Conservation (phyloP, 2,113 vertebrate genomes). For the Misgurnus mizolepis region DNA sequence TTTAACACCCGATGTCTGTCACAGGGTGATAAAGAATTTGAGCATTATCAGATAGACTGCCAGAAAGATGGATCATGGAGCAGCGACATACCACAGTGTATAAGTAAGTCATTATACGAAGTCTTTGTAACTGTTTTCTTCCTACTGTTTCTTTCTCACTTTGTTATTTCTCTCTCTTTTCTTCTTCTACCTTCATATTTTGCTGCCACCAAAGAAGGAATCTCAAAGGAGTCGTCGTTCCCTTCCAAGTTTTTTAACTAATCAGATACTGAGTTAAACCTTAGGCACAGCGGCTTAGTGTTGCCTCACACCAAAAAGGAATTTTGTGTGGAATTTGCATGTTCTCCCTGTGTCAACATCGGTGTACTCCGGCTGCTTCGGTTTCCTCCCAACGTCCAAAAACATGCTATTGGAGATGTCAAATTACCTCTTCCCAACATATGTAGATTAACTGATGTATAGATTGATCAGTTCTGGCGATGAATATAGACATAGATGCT, state of each 20-base stretch:
- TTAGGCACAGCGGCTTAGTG: too few species aligned
- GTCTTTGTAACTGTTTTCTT: background rate
- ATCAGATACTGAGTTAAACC: conserved; percentile 46
- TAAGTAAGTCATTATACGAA: conserved; percentile 78
- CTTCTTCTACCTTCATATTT: conserved; percentile 24
- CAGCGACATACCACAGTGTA: conserved; percentile 80
- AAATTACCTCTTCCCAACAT: too few species aligned
- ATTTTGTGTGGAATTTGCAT: too few species aligned
- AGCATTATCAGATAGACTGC: conserved; percentile 85
- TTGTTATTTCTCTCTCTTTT: conserved; percentile 13
- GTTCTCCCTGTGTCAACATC: too few species aligned
- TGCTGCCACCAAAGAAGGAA: conserved; percentile 58
- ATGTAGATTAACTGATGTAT: too few species aligned
- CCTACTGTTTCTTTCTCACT: conserved; percentile 1
- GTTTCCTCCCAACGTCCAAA: too few species aligned
- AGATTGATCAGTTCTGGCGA: too few species aligned
- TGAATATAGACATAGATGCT: too few species aligned
- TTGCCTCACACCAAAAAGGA: too few species aligned
- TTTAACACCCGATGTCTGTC: background rate
- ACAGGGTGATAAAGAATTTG: conserved; percentile 78
- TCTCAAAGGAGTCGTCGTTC: conserved; percentile 49
- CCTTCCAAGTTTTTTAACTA: conserved; percentile 50
- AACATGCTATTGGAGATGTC: too few species aligned
- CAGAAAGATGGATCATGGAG: conserved; percentile 86
- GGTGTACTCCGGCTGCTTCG: too few species aligned